Conservation (phyloP, 2,888 invertebrate species). For the Trachelus iudaicus region DNA sequence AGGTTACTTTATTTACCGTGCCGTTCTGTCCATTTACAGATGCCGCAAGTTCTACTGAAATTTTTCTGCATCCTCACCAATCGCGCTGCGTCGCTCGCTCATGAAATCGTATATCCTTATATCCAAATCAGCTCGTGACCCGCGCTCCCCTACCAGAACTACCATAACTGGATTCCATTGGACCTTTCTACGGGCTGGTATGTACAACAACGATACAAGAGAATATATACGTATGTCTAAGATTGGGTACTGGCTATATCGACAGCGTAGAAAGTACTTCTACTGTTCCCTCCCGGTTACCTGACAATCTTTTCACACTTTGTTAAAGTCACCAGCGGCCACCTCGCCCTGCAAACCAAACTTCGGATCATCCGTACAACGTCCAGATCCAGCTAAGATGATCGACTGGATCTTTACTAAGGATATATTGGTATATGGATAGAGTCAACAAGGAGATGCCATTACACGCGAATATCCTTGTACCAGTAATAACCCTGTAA, state of each 20-base stretch:
- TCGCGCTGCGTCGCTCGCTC: background rate
- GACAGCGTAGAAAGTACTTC: conserved; percentile 40
- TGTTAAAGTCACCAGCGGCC: background rate
- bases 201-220: background rate
- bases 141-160: conserved; percentile 17
- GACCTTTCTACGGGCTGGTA: conserved; percentile 18
- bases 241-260: conserved; percentile 3
- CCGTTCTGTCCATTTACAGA: conserved; percentile 4
- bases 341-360: background rate
- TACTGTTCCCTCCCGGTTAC: conserved; percentile 33
- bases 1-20: conserved; percentile 6
- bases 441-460: conserved; percentile 14
- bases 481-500: conserved; percentile 29
- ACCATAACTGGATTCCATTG: conserved; percentile 24
- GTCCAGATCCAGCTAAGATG: background rate
- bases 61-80: background rate
- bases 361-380: background rate
- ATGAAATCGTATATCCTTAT: conserved; percentile 4
- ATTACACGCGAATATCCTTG: conserved; percentile 34
- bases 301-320: conserved; percentile 28
- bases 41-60: background rate
- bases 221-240: conserved; percentile 5
- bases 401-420: background rate
- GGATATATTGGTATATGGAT: background rate
- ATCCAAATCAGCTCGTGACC: conserved; percentile 24